A percentile compares a stretch with the other conserved stretches of the same genome.
phyloP scores from a whole-genome alignment of 2,888 invertebrate species.

The Diplazon laetatorius region DNA sequence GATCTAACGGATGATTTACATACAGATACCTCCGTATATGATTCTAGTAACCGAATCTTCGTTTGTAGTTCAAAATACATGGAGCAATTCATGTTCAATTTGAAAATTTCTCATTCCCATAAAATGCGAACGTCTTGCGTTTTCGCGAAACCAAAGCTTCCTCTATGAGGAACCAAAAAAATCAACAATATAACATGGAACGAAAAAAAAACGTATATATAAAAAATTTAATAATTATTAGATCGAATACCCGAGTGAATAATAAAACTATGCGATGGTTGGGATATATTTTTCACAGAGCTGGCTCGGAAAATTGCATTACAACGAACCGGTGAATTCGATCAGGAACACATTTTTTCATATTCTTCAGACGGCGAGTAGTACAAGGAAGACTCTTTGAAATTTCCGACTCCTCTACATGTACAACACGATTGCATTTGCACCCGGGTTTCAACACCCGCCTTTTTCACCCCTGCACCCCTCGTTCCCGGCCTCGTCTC shows the following conservation, averaged over 20 bases:
- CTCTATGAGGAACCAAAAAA: too few species aligned
- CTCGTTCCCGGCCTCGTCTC: too few species aligned
- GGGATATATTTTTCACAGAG: constrained; percentile 17
- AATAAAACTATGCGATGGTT: background rate
- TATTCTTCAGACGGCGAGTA: constrained; percentile 16
- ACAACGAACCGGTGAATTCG: constrained; percentile 34
- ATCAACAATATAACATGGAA: too few species aligned
- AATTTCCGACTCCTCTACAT: constrained; percentile 43
- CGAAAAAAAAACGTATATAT: too few species aligned
- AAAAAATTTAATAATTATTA: constrained; percentile 34
- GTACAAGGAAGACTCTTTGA: constrained; percentile 53
- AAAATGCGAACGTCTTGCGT: too few species aligned
- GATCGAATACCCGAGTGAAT: background rate
- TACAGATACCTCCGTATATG: too few species aligned
- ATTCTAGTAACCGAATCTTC: too few species aligned
- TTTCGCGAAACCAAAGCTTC: too few species aligned
- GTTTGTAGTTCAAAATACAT: too few species aligned
- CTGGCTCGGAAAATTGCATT: constrained; percentile 41
- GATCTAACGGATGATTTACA: too few species aligned
- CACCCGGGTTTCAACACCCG: constrained; percentile 44
- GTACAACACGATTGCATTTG: constrained; percentile 56
- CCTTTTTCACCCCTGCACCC: background rate
- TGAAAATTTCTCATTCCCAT: too few species aligned
- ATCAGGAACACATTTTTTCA: constrained; percentile 43
- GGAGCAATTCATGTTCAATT: too few species aligned